Conservation (phyloP, 2,113 vertebrate species). For the Colistium nudipinnis region DNA sequence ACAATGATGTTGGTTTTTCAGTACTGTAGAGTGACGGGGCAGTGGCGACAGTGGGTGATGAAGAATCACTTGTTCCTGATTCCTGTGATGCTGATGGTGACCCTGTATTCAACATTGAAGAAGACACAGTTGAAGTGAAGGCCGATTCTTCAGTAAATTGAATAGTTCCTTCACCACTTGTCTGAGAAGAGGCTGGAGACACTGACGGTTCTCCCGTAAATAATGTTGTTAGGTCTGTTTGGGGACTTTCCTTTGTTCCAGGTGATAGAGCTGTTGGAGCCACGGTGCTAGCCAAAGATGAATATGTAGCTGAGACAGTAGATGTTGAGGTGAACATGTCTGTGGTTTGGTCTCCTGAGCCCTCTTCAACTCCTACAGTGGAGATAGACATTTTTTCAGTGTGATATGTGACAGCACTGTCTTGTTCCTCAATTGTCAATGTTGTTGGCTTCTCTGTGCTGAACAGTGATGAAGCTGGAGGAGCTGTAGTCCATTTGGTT, state of each 20-base stretch:
- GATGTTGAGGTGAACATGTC: not conserved
- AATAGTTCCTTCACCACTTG: not conserved
- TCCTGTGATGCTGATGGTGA: not conserved
- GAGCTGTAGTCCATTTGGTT: not conserved
- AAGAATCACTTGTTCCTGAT: not conserved
- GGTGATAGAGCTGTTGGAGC: not conserved
- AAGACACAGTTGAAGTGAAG: not conserved
- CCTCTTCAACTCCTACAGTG: not conserved
- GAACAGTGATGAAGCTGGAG: slow-evolving; percentile 3
- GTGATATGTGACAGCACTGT: not conserved
- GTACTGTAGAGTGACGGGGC: slow-evolving; percentile 5
- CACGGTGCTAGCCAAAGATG: not conserved
- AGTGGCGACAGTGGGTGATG: not conserved
- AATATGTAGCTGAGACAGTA: rapidly evolving
- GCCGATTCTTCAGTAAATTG: not conserved
- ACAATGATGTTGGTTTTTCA: slow-evolving; percentile 12
- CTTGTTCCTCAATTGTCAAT: not conserved
- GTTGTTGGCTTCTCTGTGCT: slow-evolving; percentile 22
- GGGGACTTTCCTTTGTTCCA: not conserved
- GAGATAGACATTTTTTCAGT: rapidly evolving
- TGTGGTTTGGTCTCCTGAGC: not conserved
- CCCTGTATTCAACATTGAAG: slow-evolving; percentile 10
- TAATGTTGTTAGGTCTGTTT: not conserved
- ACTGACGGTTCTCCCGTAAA: not conserved
- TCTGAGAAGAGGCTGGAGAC: not conserved